phyloP scores from a whole-genome alignment of 1,140 invertebrate genomes.

The Centruroides sculpturatus region DNA sequence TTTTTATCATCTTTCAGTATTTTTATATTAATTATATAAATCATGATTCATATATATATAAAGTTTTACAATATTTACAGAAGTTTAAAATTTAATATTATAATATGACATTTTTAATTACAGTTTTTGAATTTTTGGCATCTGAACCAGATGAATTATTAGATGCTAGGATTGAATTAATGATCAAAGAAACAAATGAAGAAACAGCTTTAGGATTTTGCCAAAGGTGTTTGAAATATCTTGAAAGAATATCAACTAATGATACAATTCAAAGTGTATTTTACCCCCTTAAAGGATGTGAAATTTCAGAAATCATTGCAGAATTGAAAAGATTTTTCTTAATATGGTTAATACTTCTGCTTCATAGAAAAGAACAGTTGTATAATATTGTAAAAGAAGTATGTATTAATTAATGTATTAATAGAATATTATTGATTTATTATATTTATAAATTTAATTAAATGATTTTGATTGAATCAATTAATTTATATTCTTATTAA shows the following conservation, averaged over 20 bases:
- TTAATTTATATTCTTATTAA: not conserved
- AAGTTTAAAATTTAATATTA: too few relatives aligned
- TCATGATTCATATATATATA: too few relatives aligned
- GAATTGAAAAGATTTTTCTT: constrained; percentile 5
- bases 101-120: not conserved
- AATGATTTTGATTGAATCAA: too few relatives aligned
- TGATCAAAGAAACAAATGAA: constrained; percentile 6
- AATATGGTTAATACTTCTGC: constrained; percentile 8
- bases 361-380: constrained; percentile 4
- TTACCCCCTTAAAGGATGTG: not conserved
- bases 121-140: constrained; percentile 9
- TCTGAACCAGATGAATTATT: constrained; percentile 11
- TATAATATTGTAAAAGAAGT: constrained; percentile 9
- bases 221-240: not conserved
- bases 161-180: constrained; percentile 7
- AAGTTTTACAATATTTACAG: too few relatives aligned
- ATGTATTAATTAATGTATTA: not conserved
- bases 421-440: not conserved
- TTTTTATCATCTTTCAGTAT: too few relatives aligned
- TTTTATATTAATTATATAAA: too few relatives aligned
- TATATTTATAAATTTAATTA: not conserved
- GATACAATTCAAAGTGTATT: not conserved
- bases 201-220: constrained; percentile 6
- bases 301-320: not conserved
- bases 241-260: too few relatives aligned